phyloP scores from a whole-genome alignment of 2,113 vertebrate species.

The Elephas maximus region DNA sequence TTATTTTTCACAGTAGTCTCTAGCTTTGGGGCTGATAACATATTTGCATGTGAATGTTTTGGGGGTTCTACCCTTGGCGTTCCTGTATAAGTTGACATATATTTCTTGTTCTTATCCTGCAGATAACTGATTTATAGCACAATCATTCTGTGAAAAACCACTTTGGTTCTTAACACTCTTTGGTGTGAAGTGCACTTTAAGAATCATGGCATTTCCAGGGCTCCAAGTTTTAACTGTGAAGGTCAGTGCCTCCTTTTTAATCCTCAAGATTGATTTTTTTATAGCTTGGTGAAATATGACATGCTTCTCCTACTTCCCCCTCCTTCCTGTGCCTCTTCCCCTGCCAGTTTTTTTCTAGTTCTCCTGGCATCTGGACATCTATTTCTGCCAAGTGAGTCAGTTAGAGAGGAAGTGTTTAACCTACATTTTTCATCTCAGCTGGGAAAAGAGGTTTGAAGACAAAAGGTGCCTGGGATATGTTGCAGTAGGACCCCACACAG shows the following conservation, averaged over 20 bases:
- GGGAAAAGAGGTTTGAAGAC: conserved; percentile 54
- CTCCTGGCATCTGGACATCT: conserved; percentile 67
- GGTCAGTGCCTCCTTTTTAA: conserved; percentile 38
- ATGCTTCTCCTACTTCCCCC: neutral
- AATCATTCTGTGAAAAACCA: neutral
- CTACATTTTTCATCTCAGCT: conserved; percentile 54
- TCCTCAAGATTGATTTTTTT: neutral
- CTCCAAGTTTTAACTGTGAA: conserved; percentile 22
- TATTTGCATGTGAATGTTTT: neutral
- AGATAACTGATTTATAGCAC: neutral
- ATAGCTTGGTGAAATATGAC: conserved; percentile 5
- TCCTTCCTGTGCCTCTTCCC: conserved; percentile 61
- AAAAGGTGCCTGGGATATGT: neutral
- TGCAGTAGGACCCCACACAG: neutral
- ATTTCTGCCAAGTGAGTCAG: conserved; percentile 74
- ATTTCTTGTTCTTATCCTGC: neutral
- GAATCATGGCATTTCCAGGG: neutral
- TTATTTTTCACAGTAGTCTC: conserved; percentile 40
- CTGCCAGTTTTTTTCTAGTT: neutral
- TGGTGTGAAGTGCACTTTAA: neutral
- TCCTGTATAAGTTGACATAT: neutral
- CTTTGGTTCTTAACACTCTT: neutral
- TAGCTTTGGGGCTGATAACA: neutral
- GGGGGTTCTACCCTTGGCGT: neutral
- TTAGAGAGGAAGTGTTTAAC: conserved; percentile 72